Evolutionary conservation across 2,888 invertebrate genomes (phyloP).

Genomic region (Nezara viridula): DNA sequence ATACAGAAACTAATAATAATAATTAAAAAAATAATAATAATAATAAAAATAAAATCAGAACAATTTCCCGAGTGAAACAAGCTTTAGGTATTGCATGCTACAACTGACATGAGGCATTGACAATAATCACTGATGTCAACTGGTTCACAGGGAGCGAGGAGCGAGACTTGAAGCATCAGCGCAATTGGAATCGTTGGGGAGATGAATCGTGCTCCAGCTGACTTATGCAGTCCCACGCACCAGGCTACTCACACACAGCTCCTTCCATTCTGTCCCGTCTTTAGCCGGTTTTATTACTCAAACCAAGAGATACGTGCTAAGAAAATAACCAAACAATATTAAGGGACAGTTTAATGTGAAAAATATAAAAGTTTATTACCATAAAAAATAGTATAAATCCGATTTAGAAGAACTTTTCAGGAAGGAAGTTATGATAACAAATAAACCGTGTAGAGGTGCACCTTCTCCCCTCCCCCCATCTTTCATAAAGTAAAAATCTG

Average conservation of each 20-base stretch:
- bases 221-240: constrained; percentile 35
- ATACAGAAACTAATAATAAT: too few relatives aligned
- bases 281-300: not conserved
- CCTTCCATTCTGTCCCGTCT: not conserved
- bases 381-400: not conserved
- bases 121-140: not conserved
- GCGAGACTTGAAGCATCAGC: constrained; percentile 19
- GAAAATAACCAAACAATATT: not conserved
- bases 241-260: not conserved
- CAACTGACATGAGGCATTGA: not conserved
- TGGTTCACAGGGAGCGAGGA: not conserved
- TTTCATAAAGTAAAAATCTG: too few relatives aligned
- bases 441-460: too few relatives aligned
- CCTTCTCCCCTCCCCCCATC: too few relatives aligned
- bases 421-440: not conserved
- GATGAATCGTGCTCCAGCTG: not conserved
- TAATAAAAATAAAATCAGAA: too few relatives aligned
- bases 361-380: not conserved
- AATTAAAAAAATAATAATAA: too few relatives aligned
- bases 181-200: not conserved
- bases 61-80: too few relatives aligned
- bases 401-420: not conserved
- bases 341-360: not conserved
- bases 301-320: not conserved
- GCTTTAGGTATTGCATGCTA: not conserved